Evolutionary conservation across 2,797 vertebrate species (phyloP).

Genomic region (Ciconia nigra): DNA sequence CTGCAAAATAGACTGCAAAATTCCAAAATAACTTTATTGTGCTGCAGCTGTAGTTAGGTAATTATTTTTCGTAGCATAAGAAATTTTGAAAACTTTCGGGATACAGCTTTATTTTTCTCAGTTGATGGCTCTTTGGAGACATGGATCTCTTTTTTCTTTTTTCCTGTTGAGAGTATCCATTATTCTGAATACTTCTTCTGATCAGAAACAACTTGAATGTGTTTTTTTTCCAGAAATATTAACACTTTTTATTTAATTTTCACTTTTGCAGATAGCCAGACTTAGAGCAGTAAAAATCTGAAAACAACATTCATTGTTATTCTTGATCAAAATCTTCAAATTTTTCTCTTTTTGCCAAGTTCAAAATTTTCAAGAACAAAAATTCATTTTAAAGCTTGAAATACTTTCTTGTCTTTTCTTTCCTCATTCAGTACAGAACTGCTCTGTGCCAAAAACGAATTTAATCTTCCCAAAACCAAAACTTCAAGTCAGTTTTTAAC

Average conservation of each 20-base stretch:
- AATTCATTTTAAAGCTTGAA: background rate
- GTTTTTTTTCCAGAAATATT: background rate
- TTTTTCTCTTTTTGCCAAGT: background rate
- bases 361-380: background rate
- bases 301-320: background rate
- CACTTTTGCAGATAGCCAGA: background rate
- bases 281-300: background rate
- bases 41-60: background rate
- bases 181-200: background rate
- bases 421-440: background rate
- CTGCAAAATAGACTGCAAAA: background rate
- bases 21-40: background rate
- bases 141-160: background rate
- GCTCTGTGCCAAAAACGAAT: constrained; percentile 20
- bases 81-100: background rate
- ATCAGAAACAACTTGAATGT: background rate
- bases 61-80: background rate
- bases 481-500: constrained; percentile 5
- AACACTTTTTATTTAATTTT: background rate
- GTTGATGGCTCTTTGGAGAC: background rate
- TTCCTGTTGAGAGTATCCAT: background rate
- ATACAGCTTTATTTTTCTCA: background rate
- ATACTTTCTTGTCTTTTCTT: constrained; percentile 4
- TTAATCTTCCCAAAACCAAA: constrained; percentile 42
- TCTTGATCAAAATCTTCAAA: background rate